These are phyloP conservation scores for Brienomyrus longianalis DNA, from an alignment of 2,113 vertebrate species.

Conservation along the genomic window DNA sequence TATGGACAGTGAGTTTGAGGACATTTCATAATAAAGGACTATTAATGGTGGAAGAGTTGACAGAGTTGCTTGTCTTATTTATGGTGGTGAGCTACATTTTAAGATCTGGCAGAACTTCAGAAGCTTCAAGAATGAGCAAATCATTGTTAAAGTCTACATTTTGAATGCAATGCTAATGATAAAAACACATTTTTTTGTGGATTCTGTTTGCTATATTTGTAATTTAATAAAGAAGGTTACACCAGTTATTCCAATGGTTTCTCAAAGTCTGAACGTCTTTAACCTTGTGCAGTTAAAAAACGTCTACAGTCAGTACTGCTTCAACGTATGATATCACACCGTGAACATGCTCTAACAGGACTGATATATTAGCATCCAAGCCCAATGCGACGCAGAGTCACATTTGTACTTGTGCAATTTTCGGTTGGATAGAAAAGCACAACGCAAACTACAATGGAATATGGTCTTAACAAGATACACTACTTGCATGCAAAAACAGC, in stretches of 20 bases:
- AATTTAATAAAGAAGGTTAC: not conserved
- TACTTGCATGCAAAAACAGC: not conserved
- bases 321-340: not conserved
- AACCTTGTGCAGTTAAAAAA: conserved; percentile 29
- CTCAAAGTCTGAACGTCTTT: conserved; percentile 41
- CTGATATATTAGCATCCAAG: not conserved
- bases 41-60: not conserved
- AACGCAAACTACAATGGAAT: no score
- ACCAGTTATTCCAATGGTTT: conserved; percentile 32
- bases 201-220: not conserved
- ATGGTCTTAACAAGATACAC: not conserved
- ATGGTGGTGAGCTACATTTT: not conserved
- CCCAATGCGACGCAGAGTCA: not conserved
- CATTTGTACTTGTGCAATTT: not conserved
- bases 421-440: not conserved
- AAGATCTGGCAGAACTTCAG: not conserved
- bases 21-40: not conserved
- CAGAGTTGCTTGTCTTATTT: not conserved
- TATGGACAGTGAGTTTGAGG: not conserved
- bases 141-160: not conserved
- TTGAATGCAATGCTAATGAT: not conserved
- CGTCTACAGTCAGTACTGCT: conserved; percentile 13
- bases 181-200: not conserved
- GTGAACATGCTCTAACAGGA: not conserved
- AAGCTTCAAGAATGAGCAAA: not conserved